These are phyloP conservation scores for Thalassoma bifasciatum DNA, from an alignment of 2,113 vertebrate genomes.

Conservation along the genomic window DNA sequence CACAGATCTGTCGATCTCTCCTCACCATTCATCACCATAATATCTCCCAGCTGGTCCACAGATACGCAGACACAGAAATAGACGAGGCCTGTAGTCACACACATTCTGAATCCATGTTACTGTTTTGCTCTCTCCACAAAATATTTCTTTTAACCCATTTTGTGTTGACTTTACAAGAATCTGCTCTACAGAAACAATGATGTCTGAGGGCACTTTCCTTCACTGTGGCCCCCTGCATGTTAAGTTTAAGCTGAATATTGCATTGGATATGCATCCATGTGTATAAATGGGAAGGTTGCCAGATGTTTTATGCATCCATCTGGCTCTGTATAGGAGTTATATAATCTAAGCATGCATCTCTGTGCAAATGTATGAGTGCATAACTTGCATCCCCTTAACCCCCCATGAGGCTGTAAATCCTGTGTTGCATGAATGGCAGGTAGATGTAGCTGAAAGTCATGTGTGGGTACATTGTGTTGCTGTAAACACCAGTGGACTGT, in stretches of 20 bases:
- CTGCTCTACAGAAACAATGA: neutral
- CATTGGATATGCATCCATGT: slow-evolving; percentile 18
- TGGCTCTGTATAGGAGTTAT: slow-evolving; percentile 63
- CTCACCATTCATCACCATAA: slow-evolving; percentile 25
- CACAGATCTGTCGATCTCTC: slow-evolving; percentile 25
- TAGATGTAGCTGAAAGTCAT: neutral
- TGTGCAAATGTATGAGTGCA: slow-evolving; percentile 59
- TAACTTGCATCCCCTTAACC: slow-evolving; percentile 49
- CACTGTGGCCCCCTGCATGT: neutral
- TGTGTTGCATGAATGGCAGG: slow-evolving; percentile 41
- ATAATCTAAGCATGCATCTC: slow-evolving; percentile 55
- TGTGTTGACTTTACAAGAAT: slow-evolving; percentile 20
- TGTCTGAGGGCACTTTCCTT: slow-evolving; percentile 14
- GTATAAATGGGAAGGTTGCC: slow-evolving; percentile 41
- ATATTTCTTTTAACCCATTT: slow-evolving; percentile 29
- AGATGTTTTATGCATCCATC: slow-evolving; percentile 57
- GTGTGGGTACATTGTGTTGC: slow-evolving; percentile 9
- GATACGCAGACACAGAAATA: slow-evolving; percentile 18
- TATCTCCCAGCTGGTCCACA: slow-evolving; percentile 57
- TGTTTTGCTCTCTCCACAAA: slow-evolving; percentile 25
- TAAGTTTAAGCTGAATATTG: slow-evolving; percentile 18
- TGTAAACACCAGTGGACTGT: neutral
- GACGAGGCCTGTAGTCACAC: slow-evolving; percentile 30
- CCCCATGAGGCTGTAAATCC: slow-evolving; percentile 63
- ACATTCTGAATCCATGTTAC: slow-evolving; percentile 42